Conservation (phyloP, 2,797 vertebrate genomes). For the Sibirionetta formosa region DNA sequence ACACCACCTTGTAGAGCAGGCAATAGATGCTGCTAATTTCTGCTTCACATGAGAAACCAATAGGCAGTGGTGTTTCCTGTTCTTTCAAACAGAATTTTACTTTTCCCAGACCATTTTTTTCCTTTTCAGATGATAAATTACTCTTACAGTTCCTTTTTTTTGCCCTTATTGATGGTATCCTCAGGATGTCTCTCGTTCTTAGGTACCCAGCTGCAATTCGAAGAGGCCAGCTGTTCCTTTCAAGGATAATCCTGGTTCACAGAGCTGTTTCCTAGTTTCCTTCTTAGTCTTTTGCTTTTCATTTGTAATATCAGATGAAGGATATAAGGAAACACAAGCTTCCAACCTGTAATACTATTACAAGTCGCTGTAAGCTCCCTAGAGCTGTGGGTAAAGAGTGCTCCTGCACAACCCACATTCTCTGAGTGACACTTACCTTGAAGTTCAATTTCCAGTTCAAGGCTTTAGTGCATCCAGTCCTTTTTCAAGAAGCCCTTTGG, state of each 20-base stretch:
- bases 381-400: background rate
- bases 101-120: too few relatives aligned
- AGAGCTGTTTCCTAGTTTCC: background rate
- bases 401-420: background rate
- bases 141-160: too few relatives aligned
- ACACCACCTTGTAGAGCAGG: too few relatives aligned
- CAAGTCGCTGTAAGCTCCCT: background rate
- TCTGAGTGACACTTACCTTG: background rate
- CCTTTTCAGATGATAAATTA: too few relatives aligned
- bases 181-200: background rate
- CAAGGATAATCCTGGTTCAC: background rate
- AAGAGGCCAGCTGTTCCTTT: background rate
- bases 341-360: background rate
- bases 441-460: background rate
- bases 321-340: background rate
- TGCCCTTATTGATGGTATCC: background rate
- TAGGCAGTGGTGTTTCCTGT: too few relatives aligned
- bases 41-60: too few relatives aligned
- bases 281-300: background rate
- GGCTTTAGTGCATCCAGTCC: accelerated
- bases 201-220: background rate
- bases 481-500: background rate
- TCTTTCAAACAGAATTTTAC: too few relatives aligned
- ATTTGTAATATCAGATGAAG: background rate
- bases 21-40: too few relatives aligned